Base-by-base conservation (phyloP, 2,113 vertebrate genomes). In the Scomber japonicus region DNA sequence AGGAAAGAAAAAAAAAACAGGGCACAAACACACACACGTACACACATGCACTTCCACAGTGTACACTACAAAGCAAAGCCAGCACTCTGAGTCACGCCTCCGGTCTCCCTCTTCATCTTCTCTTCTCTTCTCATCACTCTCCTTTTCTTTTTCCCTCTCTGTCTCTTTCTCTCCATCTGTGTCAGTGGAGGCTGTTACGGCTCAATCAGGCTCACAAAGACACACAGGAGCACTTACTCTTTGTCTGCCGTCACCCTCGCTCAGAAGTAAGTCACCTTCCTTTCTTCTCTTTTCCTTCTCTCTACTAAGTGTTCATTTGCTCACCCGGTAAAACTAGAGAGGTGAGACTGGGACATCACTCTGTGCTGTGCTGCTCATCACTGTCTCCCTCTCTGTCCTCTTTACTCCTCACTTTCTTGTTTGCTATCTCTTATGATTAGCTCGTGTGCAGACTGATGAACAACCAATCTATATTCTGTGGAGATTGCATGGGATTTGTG, bases 261-360 rank as follows among this genome's bases (percentile, higher is more conserved):
- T 85, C 68, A 85, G 19, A 88, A 85, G 90, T 89, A 85, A 94
- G 89, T 88, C 84, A 82, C 76, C 79, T 81, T 80, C 68, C 75
- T 66, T 27, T 60, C 54, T 35, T 53, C 35, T 77, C 49, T 81
- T 35, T 70, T 66, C 64, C 80, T 48, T 19, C 83, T 81, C 40
- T 85, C 71, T 7, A 17, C 65, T 65, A 35, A 71, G 70, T 40
- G 66, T 35, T 62, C 55, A 63, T 86, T 75, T 68, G 72, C 68
- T 60, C 40, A 49, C 63, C 55, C 48, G 76, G 68, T 86, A 65
- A 86, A 89, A 82, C 46, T 53, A 59, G 71, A 81, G 66, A 88
- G 82, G 83, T 90, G 76, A 86, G 84, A 70, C 50, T 11, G 66
- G 50, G 78, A 67, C 76, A 53, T 87, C 82, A 55, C 78, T 61